Conservation (phyloP, 2,797 vertebrate species). For the Sarcoramphus papa region DNA sequence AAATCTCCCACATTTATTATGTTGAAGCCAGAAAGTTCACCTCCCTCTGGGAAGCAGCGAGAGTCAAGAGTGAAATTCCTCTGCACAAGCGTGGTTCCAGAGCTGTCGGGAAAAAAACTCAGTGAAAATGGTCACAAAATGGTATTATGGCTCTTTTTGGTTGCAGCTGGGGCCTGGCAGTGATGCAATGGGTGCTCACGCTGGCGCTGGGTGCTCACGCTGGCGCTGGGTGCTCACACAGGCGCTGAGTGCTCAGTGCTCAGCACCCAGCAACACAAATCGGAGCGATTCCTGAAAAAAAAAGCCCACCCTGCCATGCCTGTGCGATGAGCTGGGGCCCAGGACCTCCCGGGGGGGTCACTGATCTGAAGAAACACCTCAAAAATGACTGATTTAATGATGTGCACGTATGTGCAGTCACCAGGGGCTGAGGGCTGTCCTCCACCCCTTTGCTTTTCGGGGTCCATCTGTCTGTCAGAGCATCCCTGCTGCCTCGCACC, state of each 20-base stretch:
- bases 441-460: neutral
- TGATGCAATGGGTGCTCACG: neutral
- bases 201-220: neutral
- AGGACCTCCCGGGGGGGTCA: fast-evolving
- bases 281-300: neutral
- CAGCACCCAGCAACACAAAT: neutral
- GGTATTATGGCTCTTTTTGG: neutral
- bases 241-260: neutral
- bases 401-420: fast-evolving
- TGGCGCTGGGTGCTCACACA: no score
- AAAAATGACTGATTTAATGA: neutral
- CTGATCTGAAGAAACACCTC: neutral
- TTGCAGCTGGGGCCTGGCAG: neutral
- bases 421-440: neutral
- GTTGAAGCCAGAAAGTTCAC: neutral
- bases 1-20: neutral
- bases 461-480: neutral
- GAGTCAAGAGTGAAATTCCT: neutral
- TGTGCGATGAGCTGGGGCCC: neutral
- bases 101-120: fast-evolving
- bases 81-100: neutral
- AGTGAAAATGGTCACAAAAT: neutral
- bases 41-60: neutral
- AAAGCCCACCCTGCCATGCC: fast-evolving
- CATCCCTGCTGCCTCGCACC: neutral